A percentile compares a stretch with the other conserved stretches of the same genome.
Conservation (phyloP, 2,113 vertebrate species). For the Percopsis transmontana region DNA sequence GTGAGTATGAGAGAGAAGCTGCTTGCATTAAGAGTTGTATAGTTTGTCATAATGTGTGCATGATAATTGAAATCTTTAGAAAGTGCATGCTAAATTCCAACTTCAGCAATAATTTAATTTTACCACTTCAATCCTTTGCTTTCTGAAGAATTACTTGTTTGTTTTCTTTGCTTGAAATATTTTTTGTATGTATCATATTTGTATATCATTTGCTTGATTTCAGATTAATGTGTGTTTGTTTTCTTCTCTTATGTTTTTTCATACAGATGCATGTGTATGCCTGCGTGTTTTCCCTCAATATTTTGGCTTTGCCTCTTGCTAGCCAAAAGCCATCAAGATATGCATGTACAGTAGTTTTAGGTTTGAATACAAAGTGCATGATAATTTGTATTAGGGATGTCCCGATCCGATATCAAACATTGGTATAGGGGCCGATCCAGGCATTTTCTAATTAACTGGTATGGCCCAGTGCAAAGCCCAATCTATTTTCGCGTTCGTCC, state of each 20-base stretch:
- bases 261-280: conserved; percentile 91
- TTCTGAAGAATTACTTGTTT: background rate
- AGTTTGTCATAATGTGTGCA: background rate
- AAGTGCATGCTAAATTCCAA: conserved; percentile 68
- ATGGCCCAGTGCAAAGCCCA: too few species aligned
- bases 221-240: conserved; percentile 61
- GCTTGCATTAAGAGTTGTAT: conserved; percentile 2
- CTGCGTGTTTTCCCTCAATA: conserved; percentile 89
- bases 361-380: conserved; percentile 77
- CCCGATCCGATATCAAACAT: too few species aligned
- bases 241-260: conserved; percentile 74
- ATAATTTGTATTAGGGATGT: too few species aligned
- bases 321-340: conserved; percentile 78
- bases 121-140: conserved; percentile 20
- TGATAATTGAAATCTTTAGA: conserved; percentile 48
- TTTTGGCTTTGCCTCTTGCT: conserved; percentile 87
- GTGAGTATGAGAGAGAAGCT: conserved; percentile 83
- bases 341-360: conserved; percentile 82
- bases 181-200: conserved; percentile 11
- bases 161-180: conserved; percentile 1
- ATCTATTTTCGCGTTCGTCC: too few species aligned
- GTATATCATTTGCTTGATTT: conserved; percentile 26
- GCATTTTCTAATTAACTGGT: too few species aligned
- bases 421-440: too few species aligned
- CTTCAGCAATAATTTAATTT: conserved; percentile 65